Evolutionary conservation across 1,140 invertebrate genomes (phyloP).

Genomic region (Saccostrea glomerata): DNA sequence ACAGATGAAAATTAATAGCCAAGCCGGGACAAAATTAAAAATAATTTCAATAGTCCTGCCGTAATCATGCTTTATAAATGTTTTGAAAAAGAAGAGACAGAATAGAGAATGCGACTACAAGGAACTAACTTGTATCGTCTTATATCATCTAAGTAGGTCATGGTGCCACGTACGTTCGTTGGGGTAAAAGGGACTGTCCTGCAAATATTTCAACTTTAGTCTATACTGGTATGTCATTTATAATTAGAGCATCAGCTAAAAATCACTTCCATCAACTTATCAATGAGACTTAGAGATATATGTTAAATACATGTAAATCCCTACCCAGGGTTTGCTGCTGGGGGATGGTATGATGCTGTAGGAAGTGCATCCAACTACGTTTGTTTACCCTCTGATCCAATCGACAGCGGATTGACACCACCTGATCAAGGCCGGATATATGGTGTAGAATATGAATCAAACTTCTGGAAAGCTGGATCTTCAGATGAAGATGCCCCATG

Average conservation of each 20-base stretch:
- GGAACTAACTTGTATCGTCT: not conserved
- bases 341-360: not conserved
- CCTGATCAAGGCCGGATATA: not conserved
- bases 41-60: too few species aligned
- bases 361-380: conserved; percentile 19
- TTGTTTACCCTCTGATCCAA: conserved; percentile 41
- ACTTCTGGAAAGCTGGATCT: not conserved
- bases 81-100: not conserved
- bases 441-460: conserved; percentile 43
- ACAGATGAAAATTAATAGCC: too few species aligned
- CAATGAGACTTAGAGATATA: too few species aligned
- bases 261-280: too few species aligned
- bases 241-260: too few species aligned
- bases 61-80: not conserved
- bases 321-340: conserved; percentile 37
- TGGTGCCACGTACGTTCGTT: not conserved
- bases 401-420: not conserved
- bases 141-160: not conserved
- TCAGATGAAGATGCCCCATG: conserved; percentile 51
- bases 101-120: not conserved
- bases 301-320: too few species aligned
- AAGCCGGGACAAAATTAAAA: too few species aligned
- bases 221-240: not conserved
- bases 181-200: not conserved
- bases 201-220: not conserved